phyloP scores from a whole-genome alignment of 2,797 vertebrate species.

The Lemur catta region DNA sequence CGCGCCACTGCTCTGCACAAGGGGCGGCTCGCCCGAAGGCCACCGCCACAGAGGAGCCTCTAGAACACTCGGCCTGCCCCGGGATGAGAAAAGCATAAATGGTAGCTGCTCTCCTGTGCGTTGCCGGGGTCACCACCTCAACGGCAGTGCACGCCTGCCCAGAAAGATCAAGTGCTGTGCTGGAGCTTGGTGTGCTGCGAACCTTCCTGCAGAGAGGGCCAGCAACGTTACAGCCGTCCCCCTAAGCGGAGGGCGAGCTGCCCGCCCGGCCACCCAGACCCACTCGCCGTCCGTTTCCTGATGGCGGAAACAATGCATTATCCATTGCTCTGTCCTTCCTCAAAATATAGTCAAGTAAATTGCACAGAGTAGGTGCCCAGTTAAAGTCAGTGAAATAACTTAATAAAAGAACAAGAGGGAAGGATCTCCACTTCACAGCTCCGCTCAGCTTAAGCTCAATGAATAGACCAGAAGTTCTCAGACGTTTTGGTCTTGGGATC shows the following conservation, averaged over 20 bases:
- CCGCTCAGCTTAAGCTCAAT: fast-evolving
- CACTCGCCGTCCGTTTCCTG: fast-evolving
- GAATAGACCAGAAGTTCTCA: background rate
- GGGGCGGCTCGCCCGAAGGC: background rate
- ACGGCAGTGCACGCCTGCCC: background rate
- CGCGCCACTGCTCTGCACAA: fast-evolving
- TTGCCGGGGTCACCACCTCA: conserved; percentile 22
- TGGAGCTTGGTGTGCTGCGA: background rate
- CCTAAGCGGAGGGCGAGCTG: fast-evolving
- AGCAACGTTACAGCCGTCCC: fast-evolving
- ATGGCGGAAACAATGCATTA: fast-evolving
- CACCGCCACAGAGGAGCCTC: conserved; percentile 61
- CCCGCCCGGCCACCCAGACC: background rate
- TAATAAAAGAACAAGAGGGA: background rate
- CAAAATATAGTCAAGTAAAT: background rate
- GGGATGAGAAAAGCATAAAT: background rate
- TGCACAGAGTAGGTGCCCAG: background rate
- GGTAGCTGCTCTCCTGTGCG: background rate
- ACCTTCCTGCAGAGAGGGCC: too few relatives aligned
- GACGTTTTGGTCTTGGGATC: background rate
- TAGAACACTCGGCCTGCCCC: conserved; percentile 37
- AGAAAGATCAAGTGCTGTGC: background rate
- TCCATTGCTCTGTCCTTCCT: background rate
- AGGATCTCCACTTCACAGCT: fast-evolving
- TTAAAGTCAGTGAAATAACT: too few relatives aligned